Conservation (phyloP, 2,888 invertebrate species). For the Sphaerolaimus hirsutus region DNA sequence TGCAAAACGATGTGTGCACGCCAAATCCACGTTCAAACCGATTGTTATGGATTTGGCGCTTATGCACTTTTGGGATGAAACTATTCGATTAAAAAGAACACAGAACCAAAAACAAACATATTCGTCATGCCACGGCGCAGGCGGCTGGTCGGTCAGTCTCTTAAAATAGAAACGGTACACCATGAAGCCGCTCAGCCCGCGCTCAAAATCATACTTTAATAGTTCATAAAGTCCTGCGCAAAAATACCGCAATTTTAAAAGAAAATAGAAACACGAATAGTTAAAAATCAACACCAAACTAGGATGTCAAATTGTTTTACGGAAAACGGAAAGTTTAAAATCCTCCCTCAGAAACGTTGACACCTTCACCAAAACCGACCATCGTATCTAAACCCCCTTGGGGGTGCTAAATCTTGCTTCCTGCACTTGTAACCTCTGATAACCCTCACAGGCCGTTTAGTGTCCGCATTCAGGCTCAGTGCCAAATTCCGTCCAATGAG, state of each 20-base stretch:
- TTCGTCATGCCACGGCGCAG: conserved; percentile 20
- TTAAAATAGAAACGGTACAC: conserved; percentile 28
- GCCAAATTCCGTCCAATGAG: conserved; percentile 27
- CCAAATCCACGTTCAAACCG: no score
- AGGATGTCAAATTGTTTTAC: no score
- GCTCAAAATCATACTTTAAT: conserved; percentile 25
- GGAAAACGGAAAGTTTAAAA: no score
- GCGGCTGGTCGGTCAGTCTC: conserved; percentile 22
- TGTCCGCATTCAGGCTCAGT: conserved; percentile 22
- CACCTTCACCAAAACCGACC: conserved; percentile 7
- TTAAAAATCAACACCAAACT: no score
- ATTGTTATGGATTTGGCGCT: no score
- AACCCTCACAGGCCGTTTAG: conserved; percentile 26
- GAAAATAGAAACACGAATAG: no score
- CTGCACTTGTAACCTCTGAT: conserved; percentile 28
- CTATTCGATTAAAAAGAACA: no score
- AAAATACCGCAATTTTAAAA: neutral
- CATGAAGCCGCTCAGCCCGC: conserved; percentile 25
- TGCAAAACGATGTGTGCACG: no score
- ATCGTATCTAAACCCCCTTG: conserved; percentile 30
- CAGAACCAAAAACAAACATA: no score
- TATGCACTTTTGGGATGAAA: no score
- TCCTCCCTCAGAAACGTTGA: neutral
- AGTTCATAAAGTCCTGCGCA: conserved; percentile 27
- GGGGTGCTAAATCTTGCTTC: conserved; percentile 28